These are phyloP conservation scores for Tigriopus californicus DNA, from an alignment of 2,888 invertebrate genomes.

Conservation along the genomic window DNA sequence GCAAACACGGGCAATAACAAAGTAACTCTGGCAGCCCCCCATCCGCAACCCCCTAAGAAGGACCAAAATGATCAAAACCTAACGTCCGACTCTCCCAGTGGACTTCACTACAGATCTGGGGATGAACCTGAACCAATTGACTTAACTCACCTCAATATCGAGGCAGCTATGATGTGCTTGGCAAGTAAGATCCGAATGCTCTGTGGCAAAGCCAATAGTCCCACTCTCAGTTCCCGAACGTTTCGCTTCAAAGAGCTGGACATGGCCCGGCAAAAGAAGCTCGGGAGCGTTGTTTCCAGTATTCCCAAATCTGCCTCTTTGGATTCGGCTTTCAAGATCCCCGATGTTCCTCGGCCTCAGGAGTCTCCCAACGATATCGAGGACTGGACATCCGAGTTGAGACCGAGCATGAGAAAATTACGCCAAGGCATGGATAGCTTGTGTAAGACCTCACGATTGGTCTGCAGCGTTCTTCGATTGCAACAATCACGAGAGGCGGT, in stretches of 20 bases:
- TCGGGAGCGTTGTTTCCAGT: not conserved
- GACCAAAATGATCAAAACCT: constrained; percentile 6
- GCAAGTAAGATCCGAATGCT: constrained; percentile 63
- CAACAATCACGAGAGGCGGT: constrained; percentile 46
- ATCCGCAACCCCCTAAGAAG: too few species aligned
- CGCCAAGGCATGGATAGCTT: constrained; percentile 60
- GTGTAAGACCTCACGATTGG: constrained; percentile 49
- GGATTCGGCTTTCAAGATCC: constrained; percentile 11
- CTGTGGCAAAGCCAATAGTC: constrained; percentile 33
- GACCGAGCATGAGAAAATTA: constrained; percentile 55
- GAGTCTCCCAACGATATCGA: constrained; percentile 28
- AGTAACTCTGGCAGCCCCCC: too few species aligned
- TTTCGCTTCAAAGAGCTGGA: constrained; percentile 9
- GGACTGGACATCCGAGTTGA: constrained; percentile 53
- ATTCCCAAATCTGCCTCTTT: constrained; percentile 4
- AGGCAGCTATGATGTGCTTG: constrained; percentile 67
- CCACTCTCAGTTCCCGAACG: constrained; percentile 2
- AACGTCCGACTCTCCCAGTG: not conserved
- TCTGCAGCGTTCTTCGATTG: constrained; percentile 62
- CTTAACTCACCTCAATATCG: constrained; percentile 62
- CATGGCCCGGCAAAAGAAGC: not conserved
- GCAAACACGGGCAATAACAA: too few species aligned
- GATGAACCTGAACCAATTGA: constrained; percentile 71
- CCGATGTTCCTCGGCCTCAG: constrained; percentile 14
- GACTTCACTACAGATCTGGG: constrained; percentile 51